These are phyloP conservation scores for Aix galericulata DNA, from an alignment of 2,113 vertebrate species.

Conservation along the genomic window DNA sequence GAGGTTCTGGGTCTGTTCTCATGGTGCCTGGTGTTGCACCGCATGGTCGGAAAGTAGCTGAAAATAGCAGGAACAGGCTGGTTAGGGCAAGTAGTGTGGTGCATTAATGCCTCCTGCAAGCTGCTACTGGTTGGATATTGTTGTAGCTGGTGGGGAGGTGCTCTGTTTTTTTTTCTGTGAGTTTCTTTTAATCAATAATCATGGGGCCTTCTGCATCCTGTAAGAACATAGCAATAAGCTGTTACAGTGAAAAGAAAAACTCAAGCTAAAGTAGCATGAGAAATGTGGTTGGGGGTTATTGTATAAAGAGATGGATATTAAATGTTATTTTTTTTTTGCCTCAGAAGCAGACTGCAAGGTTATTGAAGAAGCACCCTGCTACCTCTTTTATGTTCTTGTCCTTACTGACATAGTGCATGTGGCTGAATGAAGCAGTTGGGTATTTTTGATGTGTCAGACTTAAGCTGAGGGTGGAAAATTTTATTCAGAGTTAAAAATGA, in stretches of 20 bases:
- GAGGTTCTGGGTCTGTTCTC: not conserved
- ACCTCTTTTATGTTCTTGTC: not conserved
- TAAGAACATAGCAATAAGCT: not conserved
- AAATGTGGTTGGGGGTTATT: not conserved
- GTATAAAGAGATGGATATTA: not conserved
- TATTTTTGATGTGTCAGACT: not conserved
- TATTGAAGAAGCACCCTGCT: not conserved
- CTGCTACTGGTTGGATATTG: not conserved
- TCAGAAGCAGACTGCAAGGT: not conserved
- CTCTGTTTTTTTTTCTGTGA: not conserved
- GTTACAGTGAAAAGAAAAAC: not conserved
- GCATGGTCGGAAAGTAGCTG: not conserved
- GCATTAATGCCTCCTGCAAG: not conserved
- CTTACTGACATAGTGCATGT: not conserved
- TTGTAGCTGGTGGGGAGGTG: not conserved
- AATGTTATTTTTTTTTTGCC: fast-evolving
- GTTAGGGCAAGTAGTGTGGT: not conserved
- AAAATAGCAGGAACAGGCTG: not conserved
- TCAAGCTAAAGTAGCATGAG: not conserved
- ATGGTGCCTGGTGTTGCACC: not conserved
- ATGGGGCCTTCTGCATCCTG: not conserved
- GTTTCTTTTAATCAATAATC: not conserved
- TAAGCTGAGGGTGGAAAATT: not conserved
- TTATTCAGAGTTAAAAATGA: not conserved
- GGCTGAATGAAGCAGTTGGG: not conserved